Base-by-base conservation (phyloP, 2,888 invertebrate species). In the Dione vanillae region DNA sequence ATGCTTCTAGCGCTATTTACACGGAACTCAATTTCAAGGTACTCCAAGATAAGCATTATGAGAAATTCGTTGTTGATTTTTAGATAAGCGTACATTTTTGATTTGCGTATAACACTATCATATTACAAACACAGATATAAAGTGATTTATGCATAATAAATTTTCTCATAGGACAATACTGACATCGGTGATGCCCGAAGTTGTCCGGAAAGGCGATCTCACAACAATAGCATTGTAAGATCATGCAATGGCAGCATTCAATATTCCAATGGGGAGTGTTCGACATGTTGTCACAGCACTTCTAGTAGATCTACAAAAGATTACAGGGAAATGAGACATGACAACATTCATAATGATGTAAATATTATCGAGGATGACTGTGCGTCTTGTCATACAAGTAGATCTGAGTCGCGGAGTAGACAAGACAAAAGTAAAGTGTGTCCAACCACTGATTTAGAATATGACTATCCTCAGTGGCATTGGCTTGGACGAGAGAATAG, bases 11-110 rank as follows among this genome's bases (percentile, higher is more conserved):
- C 79, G 93, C 93, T 82, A 92, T 93, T 88, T 93, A 92, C 90
- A 92, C 92, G 77, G 92, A 93, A 87, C 92, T 93, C 85, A 93
- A 92, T 85, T 93, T 91, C 87, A 92, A 93, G 92, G 92, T 92
- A 90, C 73, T 76, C 66, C 71, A 74, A 80, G 91, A 92, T 92
- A 92, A 90, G 85, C 79, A 79, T 81, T 85, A 79, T 84, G 83
- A 79, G 83, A 84, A 83, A 74, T 73, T 75, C 41, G 75, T 75
- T 82, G 80, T 82, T 82, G 79, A 79, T 77, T 75, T 27, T 75
- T 73, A 77, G 90, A 91, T 91, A 85, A 87, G 84, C 82, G 51
- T 66, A 72, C 64, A 80, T 75, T 74, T 73, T 78, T 74, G 78
- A 87, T 90, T 90, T 86, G 88, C 87, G 83, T 84, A 83, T 73